Percentiles rank a stretch among this genome's conserved stretches.
Conservation (phyloP, 2,797 vertebrate genomes). For the Alfaro cultratus region DNA sequence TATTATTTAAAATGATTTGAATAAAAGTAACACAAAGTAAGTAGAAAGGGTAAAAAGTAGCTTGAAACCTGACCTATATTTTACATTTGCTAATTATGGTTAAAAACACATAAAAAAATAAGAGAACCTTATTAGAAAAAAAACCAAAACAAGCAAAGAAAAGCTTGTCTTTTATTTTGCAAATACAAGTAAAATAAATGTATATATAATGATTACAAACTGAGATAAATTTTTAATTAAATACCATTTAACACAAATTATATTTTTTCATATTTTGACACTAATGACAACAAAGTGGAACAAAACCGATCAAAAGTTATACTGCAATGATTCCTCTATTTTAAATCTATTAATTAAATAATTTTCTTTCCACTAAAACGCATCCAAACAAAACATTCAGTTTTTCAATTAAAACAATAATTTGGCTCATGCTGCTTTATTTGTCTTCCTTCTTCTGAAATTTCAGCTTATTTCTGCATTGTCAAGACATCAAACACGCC, state of each 20-base stretch:
- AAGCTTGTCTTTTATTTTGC: not conserved
- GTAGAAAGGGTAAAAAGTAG: not conserved
- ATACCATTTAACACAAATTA: not conserved
- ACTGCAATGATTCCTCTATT: not conserved
- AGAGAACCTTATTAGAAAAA: not conserved
- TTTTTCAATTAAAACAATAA: not conserved
- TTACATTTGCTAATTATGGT: not conserved
- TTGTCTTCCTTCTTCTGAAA: not conserved
- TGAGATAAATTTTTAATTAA: not conserved
- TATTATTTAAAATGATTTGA: not conserved
- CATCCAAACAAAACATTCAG: not conserved
- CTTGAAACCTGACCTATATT: not conserved
- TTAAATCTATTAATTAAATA: not conserved
- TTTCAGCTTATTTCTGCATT: not conserved
- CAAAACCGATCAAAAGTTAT: not conserved
- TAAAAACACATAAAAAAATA: not conserved
- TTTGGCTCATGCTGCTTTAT: not conserved
- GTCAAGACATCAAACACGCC: slow-evolving; percentile 6
- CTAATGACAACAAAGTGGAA: not conserved
- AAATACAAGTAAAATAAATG: not conserved
- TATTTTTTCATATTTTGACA: not conserved
- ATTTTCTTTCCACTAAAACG: not conserved
- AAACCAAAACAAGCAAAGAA: too few relatives aligned
- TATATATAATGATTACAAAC: not conserved
- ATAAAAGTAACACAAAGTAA: slow-evolving; percentile 2